These are phyloP conservation scores for Nymphalis polychloros DNA, from an alignment of 2,888 invertebrate genomes.

Conservation along the genomic window DNA sequence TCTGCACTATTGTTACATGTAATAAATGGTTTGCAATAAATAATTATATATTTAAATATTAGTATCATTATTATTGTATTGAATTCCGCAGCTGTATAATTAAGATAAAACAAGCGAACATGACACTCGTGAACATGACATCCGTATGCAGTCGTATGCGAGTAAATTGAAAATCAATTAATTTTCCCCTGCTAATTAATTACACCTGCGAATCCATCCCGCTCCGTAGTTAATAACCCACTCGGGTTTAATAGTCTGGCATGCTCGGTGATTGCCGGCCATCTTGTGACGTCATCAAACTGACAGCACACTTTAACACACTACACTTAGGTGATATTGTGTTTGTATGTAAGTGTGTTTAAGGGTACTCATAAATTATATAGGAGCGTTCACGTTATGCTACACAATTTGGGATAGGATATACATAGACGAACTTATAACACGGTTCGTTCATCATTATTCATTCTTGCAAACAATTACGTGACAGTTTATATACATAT, in stretches of 20 bases:
- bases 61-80: neutral
- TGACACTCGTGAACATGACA: neutral
- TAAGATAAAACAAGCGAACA: neutral
- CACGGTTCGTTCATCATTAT: no score
- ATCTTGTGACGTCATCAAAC: constrained; percentile 53
- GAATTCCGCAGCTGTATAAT: neutral
- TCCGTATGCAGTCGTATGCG: neutral
- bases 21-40: no score
- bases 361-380: no score
- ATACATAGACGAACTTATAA: no score
- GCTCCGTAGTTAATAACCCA: constrained; percentile 29
- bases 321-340: neutral
- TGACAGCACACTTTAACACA: constrained; percentile 6
- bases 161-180: constrained; percentile 27
- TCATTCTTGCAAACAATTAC: no score
- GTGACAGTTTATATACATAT: no score
- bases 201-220: constrained; percentile 26
- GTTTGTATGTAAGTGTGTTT: neutral
- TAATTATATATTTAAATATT: no score
- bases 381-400: no score
- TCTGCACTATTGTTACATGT: no score
- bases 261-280: constrained; percentile 43
- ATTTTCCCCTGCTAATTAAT: constrained; percentile 31
- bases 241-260: constrained; percentile 26
- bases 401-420: no score